Evolutionary conservation across 2,797 vertebrate species (phyloP), one percentile per base, ranked within the genome.

Genomic region (Phataginus tricuspis): DNA sequence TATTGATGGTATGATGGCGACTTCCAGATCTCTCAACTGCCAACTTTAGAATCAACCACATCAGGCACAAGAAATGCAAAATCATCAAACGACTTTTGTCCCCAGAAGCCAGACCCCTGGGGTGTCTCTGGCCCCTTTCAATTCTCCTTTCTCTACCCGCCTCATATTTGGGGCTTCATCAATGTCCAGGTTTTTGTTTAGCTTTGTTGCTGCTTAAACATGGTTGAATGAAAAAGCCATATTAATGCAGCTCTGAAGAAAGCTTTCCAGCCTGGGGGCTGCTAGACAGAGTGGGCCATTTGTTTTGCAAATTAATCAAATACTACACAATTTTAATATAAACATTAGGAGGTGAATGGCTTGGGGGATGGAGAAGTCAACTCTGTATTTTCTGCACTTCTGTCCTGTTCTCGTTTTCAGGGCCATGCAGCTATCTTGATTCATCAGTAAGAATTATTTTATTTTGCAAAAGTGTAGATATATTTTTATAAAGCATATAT

Each of bases 1-100:
- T 4, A 31, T 39, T 29, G 21, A 61, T 6, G 7, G 13, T 11
- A 29, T 1, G 0, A 4, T 6, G 31, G 39, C 11, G 34, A 61
- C 11, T 12, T 31, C 16, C 29, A 15, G n/a, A 10, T 45, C 37
- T 57, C 77, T 51, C 66, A 23, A 13, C 2, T 2, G 18, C 37
- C 21, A 9, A 34, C 4, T 39, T 39, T 16, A 72, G 39, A 74
- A 72, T 13, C 16, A 14, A 68, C 61, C 8, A 0, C 0, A 7
- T 68, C 79, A 94, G 51, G 15, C 25, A 4, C n/a, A 37, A 19
- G 55, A 78, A 55, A n/a, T n/a, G 31, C 45, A 49, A 55, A 55
- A 79, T 55, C 61, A 71, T 45, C 59, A 79, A 66, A 42, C 16
- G 53, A n/a, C 45, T 39, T 78, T 37, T 37, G 79, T 25, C 31